Conservation (phyloP, 1,140 invertebrate genomes). For the Anastatus disparis region DNA sequence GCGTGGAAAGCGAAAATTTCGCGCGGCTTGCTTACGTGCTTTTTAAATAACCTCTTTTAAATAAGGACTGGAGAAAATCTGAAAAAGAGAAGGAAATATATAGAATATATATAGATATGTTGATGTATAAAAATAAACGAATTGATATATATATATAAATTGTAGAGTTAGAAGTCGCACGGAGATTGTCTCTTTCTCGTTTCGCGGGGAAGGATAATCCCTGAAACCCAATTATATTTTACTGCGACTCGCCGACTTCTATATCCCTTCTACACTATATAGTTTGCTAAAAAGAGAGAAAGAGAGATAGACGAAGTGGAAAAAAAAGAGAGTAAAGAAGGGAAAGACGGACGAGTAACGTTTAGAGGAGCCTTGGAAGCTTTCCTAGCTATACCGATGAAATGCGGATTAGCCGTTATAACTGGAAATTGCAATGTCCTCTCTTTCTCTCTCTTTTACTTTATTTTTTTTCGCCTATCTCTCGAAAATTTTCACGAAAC, state of each 20-base stretch:
- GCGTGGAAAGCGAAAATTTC: constrained; percentile 25
- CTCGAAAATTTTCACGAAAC: constrained; percentile 38
- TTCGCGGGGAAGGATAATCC: constrained; percentile 63
- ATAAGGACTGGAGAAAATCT: constrained; percentile 22
- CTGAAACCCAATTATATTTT: constrained; percentile 68
- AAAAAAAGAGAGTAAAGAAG: constrained; percentile 39
- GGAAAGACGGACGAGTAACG: constrained; percentile 64
- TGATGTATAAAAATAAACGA: no score
- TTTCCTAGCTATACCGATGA: no score
- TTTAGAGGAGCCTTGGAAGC: constrained; percentile 62
- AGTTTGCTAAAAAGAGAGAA: neutral
- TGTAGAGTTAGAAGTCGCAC: constrained; percentile 4
- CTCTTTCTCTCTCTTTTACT: constrained; percentile 40
- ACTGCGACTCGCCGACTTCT: constrained; percentile 64
- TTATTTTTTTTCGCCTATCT: constrained; percentile 25
- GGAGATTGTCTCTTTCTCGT: neutral
- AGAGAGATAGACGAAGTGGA: neutral
- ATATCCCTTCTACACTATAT: constrained; percentile 50
- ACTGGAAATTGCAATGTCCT: constrained; percentile 65
- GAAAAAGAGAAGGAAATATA: neutral
- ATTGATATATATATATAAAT: no score
- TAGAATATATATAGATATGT: no score
- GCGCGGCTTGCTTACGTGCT: constrained; percentile 16
- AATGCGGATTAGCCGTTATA: constrained; percentile 68
- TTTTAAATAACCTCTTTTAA: constrained; percentile 30